phyloP scores from a whole-genome alignment of 2,113 vertebrate species.

The Cephalopterus ornatus region DNA sequence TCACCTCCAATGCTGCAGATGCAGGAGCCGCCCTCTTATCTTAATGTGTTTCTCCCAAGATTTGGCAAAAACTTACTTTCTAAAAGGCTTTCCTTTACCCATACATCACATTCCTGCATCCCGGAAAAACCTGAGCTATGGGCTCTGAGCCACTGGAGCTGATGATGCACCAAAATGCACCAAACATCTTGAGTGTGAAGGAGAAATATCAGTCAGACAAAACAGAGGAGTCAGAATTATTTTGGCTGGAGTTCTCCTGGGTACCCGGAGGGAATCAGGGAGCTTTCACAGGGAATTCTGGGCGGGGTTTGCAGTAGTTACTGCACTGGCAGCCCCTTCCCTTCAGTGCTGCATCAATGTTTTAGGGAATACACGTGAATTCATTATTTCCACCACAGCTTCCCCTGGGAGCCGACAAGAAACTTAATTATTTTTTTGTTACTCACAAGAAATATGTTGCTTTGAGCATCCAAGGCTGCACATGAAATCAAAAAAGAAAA shows the following conservation, averaged over 20 bases:
- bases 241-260: neutral
- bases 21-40: neutral
- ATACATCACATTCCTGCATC: neutral
- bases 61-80: rapidly evolving
- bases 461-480: neutral
- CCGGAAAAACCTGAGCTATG: neutral
- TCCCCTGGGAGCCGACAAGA: neutral
- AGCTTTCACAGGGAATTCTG: neutral
- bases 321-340: neutral
- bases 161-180: neutral
- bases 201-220: neutral
- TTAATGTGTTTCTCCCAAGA: neutral
- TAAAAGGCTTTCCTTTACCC: neutral
- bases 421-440: neutral
- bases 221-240: rapidly evolving
- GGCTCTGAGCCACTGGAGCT: rapidly evolving
- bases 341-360: rapidly evolving
- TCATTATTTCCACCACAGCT: neutral
- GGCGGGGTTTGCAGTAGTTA: neutral
- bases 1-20: rapidly evolving
- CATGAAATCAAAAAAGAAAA: no score
- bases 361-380: neutral
- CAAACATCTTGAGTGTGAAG: neutral
- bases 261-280: neutral
- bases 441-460: neutral